Percentiles rank a stretch among this genome's conserved stretches.
phyloP scores from a whole-genome alignment of 2,797 vertebrate genomes.

The Pseudochirops corinnae region DNA sequence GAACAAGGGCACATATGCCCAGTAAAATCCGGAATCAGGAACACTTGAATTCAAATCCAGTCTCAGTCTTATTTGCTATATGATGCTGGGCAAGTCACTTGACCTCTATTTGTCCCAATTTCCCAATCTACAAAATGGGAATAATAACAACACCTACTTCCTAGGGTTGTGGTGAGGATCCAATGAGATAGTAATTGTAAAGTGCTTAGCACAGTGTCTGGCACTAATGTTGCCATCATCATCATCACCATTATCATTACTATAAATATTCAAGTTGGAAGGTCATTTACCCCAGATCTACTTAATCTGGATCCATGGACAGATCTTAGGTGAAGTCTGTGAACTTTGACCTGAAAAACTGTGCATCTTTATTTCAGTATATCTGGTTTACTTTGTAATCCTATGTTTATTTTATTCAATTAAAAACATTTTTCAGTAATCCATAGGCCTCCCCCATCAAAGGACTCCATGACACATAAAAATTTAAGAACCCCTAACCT shows the following conservation, averaged over 20 bases:
- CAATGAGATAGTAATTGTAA: background rate
- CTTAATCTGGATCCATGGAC: background rate
- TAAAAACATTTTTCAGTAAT: background rate
- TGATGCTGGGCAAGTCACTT: background rate
- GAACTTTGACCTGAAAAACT: background rate
- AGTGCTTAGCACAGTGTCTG: background rate
- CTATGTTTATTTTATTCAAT: background rate
- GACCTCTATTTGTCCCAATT: background rate
- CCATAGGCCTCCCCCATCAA: background rate
- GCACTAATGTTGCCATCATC: background rate
- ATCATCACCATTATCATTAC: background rate
- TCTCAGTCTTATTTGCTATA: background rate
- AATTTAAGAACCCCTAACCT: background rate
- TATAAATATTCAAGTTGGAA: background rate
- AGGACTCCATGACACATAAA: background rate
- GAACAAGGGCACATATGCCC: background rate
- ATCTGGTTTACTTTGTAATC: background rate
- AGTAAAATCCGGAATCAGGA: background rate
- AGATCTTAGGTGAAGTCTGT: background rate
- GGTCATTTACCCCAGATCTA: background rate
- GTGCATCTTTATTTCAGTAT: background rate
- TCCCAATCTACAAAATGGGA: background rate
- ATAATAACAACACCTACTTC: background rate
- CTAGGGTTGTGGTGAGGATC: background rate
- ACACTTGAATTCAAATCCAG: background rate